Percentiles rank a stretch among this genome's conserved stretches.
Evolutionary conservation across 2,113 vertebrate genomes (phyloP).

Genomic region (Malurus melanocephalus): DNA sequence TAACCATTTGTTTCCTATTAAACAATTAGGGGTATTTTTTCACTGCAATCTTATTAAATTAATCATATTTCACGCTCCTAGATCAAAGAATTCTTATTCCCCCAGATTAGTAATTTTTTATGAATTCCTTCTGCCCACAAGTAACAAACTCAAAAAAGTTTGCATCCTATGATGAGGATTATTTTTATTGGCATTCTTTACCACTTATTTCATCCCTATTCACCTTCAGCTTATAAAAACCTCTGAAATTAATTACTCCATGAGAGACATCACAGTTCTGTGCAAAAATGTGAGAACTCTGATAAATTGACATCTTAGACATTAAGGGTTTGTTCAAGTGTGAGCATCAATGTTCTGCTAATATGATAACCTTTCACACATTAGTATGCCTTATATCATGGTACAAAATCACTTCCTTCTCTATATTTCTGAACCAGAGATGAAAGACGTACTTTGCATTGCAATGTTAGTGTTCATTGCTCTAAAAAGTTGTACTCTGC

Average conservation of each 20-base stretch:
- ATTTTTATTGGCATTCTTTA: background rate
- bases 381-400: background rate
- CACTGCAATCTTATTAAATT: background rate
- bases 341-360: background rate
- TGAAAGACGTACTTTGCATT: background rate
- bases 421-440: background rate
- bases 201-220: background rate
- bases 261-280: background rate
- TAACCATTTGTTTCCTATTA: background rate
- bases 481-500: background rate
- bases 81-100: background rate
- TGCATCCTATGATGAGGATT: background rate
- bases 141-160: background rate
- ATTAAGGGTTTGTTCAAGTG: background rate
- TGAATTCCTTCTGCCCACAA: background rate
- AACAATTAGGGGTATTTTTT: background rate
- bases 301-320: background rate
- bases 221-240: background rate
- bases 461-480: background rate
- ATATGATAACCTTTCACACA: background rate
- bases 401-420: background rate
- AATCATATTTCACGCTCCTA: background rate
- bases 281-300: background rate
- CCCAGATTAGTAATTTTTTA: background rate
- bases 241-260: background rate